Evolutionary conservation across 2,113 vertebrate species (phyloP).

Genomic region (Notechis scutatus): DNA sequence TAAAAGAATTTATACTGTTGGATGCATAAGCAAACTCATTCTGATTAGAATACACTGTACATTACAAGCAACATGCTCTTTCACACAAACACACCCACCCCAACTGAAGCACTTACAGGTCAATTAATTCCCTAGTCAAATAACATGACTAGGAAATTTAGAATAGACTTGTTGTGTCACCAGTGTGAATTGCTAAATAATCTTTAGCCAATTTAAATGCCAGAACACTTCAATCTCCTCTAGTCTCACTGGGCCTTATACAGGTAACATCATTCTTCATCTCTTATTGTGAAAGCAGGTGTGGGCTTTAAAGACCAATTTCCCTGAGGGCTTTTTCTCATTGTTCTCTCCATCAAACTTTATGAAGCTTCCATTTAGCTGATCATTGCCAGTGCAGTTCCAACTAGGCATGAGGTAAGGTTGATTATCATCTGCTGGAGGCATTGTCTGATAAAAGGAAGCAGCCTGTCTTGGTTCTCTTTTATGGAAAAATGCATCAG

Average conservation of each 20-base stretch:
- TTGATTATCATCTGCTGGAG: constrained; percentile 1
- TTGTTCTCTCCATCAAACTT: constrained; percentile 19
- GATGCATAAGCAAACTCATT: not conserved
- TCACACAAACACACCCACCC: not conserved
- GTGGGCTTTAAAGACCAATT: constrained; percentile 12
- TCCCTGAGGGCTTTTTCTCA: not conserved
- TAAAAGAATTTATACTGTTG: not conserved
- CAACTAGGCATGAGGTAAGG: constrained; percentile 3
- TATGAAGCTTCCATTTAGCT: constrained; percentile 24
- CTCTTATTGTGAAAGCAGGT: not conserved
- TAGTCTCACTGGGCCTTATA: not conserved
- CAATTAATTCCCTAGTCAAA: constrained; percentile 15
- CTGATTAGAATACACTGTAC: not conserved
- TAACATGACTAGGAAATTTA: not conserved
- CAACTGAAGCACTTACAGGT: not conserved
- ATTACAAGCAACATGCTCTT: not conserved
- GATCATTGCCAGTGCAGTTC: constrained; percentile 10
- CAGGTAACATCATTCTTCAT: not conserved
- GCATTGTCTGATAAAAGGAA: not conserved
- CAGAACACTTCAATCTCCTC: not conserved
- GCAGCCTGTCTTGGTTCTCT: not conserved
- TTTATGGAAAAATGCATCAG: not conserved
- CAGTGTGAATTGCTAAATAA: not conserved
- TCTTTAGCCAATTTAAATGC: not conserved
- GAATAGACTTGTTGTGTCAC: not conserved